phyloP scores from a whole-genome alignment of 2,113 vertebrate species.

The Ancistrus triradiatus region DNA sequence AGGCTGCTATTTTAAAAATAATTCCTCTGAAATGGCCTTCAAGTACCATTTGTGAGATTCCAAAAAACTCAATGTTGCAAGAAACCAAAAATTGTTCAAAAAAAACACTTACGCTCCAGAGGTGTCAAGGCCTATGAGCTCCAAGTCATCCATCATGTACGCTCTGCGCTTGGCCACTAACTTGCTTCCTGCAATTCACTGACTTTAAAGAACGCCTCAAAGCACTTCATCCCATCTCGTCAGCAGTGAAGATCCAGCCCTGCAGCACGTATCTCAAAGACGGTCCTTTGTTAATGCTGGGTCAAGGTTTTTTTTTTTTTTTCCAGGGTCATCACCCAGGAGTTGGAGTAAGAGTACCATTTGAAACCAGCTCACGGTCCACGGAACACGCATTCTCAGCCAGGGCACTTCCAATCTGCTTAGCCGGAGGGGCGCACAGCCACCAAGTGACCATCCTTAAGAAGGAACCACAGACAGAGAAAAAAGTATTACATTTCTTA shows the following conservation, averaged over 20 bases:
- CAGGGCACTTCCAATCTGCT: slow-evolving; percentile 99
- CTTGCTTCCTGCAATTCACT: slow-evolving; percentile 97
- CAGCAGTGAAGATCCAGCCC: slow-evolving; percentile 93
- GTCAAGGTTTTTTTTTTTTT: too few relatives aligned
- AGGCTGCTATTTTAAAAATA: too few relatives aligned
- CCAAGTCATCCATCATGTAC: slow-evolving; percentile 99
- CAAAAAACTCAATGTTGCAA: background rate
- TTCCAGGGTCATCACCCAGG: slow-evolving; percentile 97
- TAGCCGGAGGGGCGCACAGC: slow-evolving; percentile 96
- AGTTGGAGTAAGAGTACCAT: slow-evolving; percentile 99
- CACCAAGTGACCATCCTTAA: slow-evolving; percentile 97
- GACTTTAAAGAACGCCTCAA: slow-evolving; percentile 99
- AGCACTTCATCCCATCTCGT: slow-evolving; percentile 99
- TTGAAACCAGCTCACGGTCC: slow-evolving; percentile 98
- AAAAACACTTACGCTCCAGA: slow-evolving; percentile 93
- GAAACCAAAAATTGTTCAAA: too few relatives aligned
- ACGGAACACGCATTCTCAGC: slow-evolving; percentile 98
- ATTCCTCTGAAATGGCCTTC: too few relatives aligned
- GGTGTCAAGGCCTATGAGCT: slow-evolving; percentile 96
- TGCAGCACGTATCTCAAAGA: slow-evolving; percentile 99
- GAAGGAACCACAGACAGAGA: slow-evolving; percentile 74
- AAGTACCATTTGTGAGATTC: background rate
- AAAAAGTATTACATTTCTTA: too few relatives aligned
- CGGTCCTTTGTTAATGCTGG: slow-evolving; percentile 99
- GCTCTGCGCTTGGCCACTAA: slow-evolving; percentile 93